Evolutionary conservation across 2,797 vertebrate species (phyloP).

Genomic region (Moxostoma hubbsi): DNA sequence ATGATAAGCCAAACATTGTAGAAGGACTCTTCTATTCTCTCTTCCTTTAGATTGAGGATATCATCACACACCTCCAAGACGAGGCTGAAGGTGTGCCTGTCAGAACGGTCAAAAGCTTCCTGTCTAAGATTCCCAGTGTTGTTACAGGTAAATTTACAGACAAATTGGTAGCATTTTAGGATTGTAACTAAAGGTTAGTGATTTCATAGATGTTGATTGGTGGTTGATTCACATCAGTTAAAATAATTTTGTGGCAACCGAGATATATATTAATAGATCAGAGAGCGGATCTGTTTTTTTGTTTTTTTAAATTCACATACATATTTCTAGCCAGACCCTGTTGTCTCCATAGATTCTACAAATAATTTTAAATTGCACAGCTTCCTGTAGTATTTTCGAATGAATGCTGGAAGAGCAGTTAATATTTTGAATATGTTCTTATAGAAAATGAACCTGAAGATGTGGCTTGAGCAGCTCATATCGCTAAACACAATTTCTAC

Average conservation of each 20-base stretch:
- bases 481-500: slow-evolving; percentile 70
- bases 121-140: slow-evolving; percentile 98
- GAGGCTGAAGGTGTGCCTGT: slow-evolving; percentile 94
- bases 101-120: slow-evolving; percentile 98
- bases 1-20: neutral
- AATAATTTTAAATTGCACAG: too few species aligned
- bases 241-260: too few species aligned
- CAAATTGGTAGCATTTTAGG: too few species aligned
- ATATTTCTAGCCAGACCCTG: too few species aligned
- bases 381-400: slow-evolving; percentile 14
- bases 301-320: too few species aligned
- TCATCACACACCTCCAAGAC: slow-evolving; percentile 92
- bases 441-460: slow-evolving; percentile 64
- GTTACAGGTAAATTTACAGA: slow-evolving; percentile 84
- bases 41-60: slow-evolving; percentile 89
- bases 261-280: too few species aligned
- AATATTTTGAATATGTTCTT: slow-evolving; percentile 56
- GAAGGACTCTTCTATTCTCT: slow-evolving; percentile 1
- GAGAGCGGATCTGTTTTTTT: too few species aligned
- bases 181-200: neutral
- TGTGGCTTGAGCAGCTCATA: slow-evolving; percentile 61
- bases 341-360: too few species aligned
- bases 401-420: slow-evolving; percentile 46
- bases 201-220: neutral
- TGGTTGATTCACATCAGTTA: too few species aligned